Evolutionary conservation across 2,888 invertebrate species (phyloP), one percentile per base, ranked within the genome.

Genomic region (Bibio marci): DNA sequence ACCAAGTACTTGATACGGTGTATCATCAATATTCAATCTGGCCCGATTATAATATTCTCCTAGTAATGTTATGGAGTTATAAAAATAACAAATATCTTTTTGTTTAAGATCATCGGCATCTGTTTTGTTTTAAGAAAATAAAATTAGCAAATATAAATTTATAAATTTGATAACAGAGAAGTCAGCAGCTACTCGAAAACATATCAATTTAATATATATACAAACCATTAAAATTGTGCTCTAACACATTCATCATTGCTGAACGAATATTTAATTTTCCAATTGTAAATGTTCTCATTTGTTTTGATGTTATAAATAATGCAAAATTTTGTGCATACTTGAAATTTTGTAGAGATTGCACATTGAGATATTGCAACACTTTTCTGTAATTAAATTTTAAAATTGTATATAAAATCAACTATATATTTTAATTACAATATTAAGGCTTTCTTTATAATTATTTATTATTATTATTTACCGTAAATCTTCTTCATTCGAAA

Each of bases 21-120:
- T 47, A 38, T 58, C 56, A 40, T 56, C 52, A 3, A 55, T 54
- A 40, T 59, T 44, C 18, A n/a, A n/a, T n/a, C 60, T 53, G 8
- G 58, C 58, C 28, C 61, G 55, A 44, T 61, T 57, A 43, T 59
- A 62, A 43, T 59, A 62, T 49, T 62, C 62, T 19, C 62, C 62
- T 19, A 62, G 45, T 19, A 62, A 45, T 14, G 58, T 61, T 40
- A 62, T 58, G 1, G 62, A 62, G 43, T 62, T 62, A 41, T 60
- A 62, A 15, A 62, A 51, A 18, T 56, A 52, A 41, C 55, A 53
- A 41, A 54, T 57, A 43, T 59, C 52, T 33, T 58, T 52, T 36
- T 52, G 18, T 15, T 59, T 51, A 44, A 53, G 56, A 1, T 49
- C 45, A 38, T 59, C 57, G 1, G 59, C 56, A 38, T 33, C 38